phyloP scores from a whole-genome alignment of 2,888 invertebrate species.

The Tenodera sinensis region DNA sequence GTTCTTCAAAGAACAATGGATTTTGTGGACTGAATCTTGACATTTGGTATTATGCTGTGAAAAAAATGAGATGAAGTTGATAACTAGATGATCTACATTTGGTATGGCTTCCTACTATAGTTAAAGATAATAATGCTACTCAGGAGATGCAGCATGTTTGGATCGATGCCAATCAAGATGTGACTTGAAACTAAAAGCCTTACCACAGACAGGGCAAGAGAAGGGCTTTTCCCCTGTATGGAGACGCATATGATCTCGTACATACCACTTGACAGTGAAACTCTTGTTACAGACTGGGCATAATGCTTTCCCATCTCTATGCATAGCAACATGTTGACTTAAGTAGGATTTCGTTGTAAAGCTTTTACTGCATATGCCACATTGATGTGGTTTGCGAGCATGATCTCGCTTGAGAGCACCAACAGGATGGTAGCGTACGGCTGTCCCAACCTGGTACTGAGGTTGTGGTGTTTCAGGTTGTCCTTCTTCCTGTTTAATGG shows the following conservation, averaged over 20 bases:
- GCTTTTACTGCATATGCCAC: conserved; percentile 2
- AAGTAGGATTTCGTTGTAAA: conserved; percentile 9
- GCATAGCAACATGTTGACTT: conserved; percentile 5
- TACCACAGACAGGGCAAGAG: conserved; percentile 6
- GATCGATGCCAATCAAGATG: conserved; percentile 12
- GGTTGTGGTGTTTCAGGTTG: not conserved
- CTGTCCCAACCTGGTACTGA: not conserved
- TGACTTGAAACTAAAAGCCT: conserved; percentile 9
- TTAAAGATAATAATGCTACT: not conserved
- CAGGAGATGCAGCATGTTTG: not conserved
- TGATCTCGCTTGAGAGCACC: not conserved
- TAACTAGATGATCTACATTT: too few relatives aligned
- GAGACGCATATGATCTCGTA: conserved; percentile 12
- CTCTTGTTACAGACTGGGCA: conserved; percentile 7
- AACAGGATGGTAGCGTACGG: not conserved
- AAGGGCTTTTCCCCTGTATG: conserved; percentile 6
- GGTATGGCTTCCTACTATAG: too few relatives aligned
- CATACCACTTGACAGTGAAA: conserved; percentile 10
- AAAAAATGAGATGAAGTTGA: too few relatives aligned
- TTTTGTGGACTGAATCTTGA: too few relatives aligned
- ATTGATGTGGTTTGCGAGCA: not conserved
- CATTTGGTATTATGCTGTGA: too few relatives aligned
- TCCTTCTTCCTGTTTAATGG: not conserved
- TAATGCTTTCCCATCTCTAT: conserved; percentile 3
- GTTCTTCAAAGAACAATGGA: too few relatives aligned